Percentiles rank a stretch among this genome's conserved stretches.
Conservation (phyloP, 1,140 invertebrate species). For the Diachasma alloeum region DNA sequence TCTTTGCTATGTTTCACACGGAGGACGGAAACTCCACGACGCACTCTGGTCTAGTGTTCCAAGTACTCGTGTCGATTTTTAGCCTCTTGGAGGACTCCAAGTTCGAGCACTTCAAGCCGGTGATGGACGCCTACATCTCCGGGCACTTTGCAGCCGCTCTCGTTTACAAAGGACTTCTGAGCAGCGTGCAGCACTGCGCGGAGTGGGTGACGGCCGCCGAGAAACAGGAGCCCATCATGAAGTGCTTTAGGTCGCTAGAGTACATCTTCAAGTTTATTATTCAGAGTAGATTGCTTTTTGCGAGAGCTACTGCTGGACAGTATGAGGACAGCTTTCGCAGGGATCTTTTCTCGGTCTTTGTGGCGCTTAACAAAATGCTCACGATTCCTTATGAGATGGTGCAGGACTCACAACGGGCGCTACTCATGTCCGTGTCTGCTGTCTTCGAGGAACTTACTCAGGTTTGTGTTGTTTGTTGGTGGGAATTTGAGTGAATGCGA, state of each 20-base stretch:
- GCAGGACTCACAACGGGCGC: slow-evolving; percentile 78
- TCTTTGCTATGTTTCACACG: slow-evolving; percentile 94
- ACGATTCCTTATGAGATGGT: slow-evolving; percentile 77
- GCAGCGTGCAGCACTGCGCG: slow-evolving; percentile 90
- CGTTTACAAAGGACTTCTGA: slow-evolving; percentile 91
- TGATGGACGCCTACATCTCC: slow-evolving; percentile 95
- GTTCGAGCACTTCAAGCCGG: slow-evolving; percentile 94
- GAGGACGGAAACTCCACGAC: slow-evolving; percentile 88
- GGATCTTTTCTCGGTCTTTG: slow-evolving; percentile 80
- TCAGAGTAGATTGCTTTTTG: slow-evolving; percentile 88
- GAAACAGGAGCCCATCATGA: slow-evolving; percentile 87
- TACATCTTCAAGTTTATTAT: slow-evolving; percentile 97
- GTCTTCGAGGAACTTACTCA: slow-evolving; percentile 71
- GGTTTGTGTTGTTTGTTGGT: too few species aligned
- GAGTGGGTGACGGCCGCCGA: slow-evolving; percentile 86
- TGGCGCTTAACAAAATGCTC: slow-evolving; percentile 80
- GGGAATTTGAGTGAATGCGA: too few species aligned
- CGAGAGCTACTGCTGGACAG: slow-evolving; percentile 85
- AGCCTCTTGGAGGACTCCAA: slow-evolving; percentile 90
- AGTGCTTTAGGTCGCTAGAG: slow-evolving; percentile 90
- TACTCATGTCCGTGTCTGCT: slow-evolving; percentile 69
- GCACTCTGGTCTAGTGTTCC: slow-evolving; percentile 79
- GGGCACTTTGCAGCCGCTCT: slow-evolving; percentile 94
- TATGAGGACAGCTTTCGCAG: slow-evolving; percentile 85
- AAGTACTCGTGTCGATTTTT: slow-evolving; percentile 89